Conservation (phyloP, 30 jellyfish, hydroid and myxozoan species). For the Nemopilema nomurai region DNA sequence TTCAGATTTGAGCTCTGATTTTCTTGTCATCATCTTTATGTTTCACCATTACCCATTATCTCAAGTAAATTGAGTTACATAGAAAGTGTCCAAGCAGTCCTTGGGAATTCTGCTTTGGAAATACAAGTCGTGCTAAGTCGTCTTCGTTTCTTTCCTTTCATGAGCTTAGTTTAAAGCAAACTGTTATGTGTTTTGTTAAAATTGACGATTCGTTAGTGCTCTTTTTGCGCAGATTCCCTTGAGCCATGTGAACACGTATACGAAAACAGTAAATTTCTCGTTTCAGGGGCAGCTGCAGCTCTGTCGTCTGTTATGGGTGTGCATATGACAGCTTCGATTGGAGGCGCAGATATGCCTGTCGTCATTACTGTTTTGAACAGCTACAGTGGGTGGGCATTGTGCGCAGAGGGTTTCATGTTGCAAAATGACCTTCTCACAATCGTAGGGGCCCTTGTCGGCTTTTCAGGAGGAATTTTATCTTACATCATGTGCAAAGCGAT, state of each 20-base stretch:
- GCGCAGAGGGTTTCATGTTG: slow-evolving; percentile 98
- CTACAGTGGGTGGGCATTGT: slow-evolving; percentile 99
- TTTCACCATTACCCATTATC: neutral
- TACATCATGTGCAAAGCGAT: slow-evolving; percentile 97
- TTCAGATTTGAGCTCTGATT: no score
- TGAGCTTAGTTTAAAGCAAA: no score
- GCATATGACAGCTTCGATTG: slow-evolving; percentile 98
- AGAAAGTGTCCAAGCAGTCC: no score
- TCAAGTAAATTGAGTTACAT: no score
- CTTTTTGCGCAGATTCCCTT: neutral
- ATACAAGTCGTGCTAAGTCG: neutral
- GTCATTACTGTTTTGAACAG: slow-evolving; percentile 96
- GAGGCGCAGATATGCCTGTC: slow-evolving; percentile 99
- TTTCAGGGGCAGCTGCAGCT: slow-evolving; percentile 90
- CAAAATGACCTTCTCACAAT: slow-evolving; percentile 89
- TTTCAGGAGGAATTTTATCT: slow-evolving; percentile 95
- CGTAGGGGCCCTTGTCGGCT: slow-evolving; percentile 98
- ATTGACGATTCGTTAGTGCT: no score
- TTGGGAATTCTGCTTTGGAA: no score
- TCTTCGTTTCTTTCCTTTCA: no score
- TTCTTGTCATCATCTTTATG: neutral
- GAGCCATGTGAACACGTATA: neutral
- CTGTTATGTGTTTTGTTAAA: no score
- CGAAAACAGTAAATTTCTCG: neutral
- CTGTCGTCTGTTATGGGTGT: slow-evolving; percentile 95